Evolutionary conservation across 2,797 vertebrate genomes (phyloP).

Genomic region (Parambassis ranga): DNA sequence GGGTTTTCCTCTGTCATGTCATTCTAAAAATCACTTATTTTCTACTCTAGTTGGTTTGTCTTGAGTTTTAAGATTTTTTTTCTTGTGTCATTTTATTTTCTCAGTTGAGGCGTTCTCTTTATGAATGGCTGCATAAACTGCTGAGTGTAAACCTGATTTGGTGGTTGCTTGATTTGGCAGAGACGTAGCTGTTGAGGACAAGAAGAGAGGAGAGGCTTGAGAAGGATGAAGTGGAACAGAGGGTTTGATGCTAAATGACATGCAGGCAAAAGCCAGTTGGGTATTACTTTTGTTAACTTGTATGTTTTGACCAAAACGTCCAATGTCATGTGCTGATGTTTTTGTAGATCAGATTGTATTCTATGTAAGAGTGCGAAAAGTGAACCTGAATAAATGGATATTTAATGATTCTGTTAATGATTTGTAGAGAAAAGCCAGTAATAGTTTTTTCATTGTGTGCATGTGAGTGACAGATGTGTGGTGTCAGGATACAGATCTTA

Average conservation of each 20-base stretch:
- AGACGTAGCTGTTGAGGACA: constrained; percentile 29
- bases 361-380: constrained; percentile 78
- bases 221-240: neutral
- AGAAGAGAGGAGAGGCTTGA: constrained; percentile 9
- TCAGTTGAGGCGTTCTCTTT: constrained; percentile 23
- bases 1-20: constrained; percentile 34
- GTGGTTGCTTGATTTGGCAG: constrained; percentile 41
- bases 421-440: constrained; percentile 9
- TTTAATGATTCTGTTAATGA: constrained; percentile 72
- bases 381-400: constrained; percentile 79
- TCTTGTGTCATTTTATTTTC: constrained; percentile 11
- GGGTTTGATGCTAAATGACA: constrained; percentile 22
- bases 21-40: constrained; percentile 65
- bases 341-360: constrained; percentile 81
- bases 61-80: constrained; percentile 50
- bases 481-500: too few species aligned
- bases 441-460: neutral
- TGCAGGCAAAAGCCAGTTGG: constrained; percentile 52
- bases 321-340: constrained; percentile 68
- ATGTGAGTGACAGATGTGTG: too few species aligned
- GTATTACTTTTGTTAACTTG: constrained; percentile 68
- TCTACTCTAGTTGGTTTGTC: constrained; percentile 68
- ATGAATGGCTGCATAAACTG: constrained; percentile 47
- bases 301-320: constrained; percentile 78
- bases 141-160: constrained; percentile 36